Evolutionary conservation across 2,797 vertebrate species (phyloP).

Genomic region (Rhadinocentrus ornatus): DNA sequence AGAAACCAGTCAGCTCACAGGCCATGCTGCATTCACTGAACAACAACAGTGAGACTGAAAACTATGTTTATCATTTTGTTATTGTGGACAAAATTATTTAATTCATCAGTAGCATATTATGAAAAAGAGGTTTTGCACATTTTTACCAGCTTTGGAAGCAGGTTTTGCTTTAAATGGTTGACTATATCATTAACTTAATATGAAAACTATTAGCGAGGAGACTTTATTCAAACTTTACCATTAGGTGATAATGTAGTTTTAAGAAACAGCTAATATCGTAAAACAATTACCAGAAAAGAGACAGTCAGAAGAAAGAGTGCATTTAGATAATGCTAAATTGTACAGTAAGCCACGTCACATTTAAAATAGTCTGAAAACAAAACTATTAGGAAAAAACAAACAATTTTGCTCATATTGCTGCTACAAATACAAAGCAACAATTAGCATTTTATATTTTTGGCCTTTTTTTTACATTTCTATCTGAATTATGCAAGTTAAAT

Average conservation of each 20-base stretch:
- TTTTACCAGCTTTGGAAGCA: neutral
- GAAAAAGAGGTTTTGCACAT: conserved; percentile 8
- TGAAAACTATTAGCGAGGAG: neutral
- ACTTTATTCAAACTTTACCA: neutral
- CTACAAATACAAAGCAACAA: conserved; percentile 8
- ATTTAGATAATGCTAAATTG: neutral
- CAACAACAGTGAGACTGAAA: conserved; percentile 60
- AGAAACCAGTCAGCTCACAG: conserved; percentile 73
- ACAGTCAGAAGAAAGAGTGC: neutral
- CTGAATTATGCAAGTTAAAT: conserved; percentile 3
- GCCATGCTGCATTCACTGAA: conserved; percentile 59
- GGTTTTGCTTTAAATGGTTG: neutral
- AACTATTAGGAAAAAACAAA: neutral
- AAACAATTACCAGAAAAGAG: neutral
- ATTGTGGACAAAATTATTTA: conserved; percentile 38
- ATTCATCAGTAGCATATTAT: conserved; percentile 12
- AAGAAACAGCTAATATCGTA: neutral
- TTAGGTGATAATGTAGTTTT: neutral
- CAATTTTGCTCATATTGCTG: neutral
- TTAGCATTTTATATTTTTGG: neutral
- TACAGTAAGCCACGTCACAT: neutral
- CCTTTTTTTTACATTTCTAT: neutral
- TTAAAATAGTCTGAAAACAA: neutral
- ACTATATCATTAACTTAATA: neutral
- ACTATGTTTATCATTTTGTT: conserved; percentile 63